These are phyloP conservation scores for Sycobia sp. DNA, from an alignment of 1,140 invertebrate genomes.

Conservation along the genomic window DNA sequence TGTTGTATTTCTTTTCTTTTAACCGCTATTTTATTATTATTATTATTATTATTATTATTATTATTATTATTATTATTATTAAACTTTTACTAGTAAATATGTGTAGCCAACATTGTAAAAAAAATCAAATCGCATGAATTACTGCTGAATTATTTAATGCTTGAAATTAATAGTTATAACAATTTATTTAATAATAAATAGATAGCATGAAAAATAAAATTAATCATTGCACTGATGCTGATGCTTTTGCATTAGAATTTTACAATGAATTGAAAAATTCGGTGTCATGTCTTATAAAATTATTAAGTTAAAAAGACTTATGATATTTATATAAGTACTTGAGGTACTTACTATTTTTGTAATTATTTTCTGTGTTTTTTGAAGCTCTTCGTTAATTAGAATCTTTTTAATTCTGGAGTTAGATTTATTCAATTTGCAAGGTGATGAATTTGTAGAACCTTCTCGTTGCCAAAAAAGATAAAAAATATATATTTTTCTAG, in stretches of 20 bases:
- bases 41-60: no score
- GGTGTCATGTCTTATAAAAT: conserved; percentile 2
- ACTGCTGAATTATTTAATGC: conserved; percentile 1
- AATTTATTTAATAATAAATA: conserved; percentile 21
- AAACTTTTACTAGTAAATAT: conserved; percentile 8
- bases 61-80: background rate
- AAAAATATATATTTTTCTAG: conserved; percentile 5
- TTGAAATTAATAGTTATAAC: conserved; percentile 7
- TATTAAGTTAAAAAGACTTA: background rate
- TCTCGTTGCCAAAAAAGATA: no score
- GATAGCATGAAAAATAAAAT: background rate
- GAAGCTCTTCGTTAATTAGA: background rate
- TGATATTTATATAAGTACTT: conserved; percentile 18
- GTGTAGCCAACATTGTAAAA: conserved; percentile 14
- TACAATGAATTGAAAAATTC: conserved; percentile 13
- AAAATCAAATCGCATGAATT: conserved; percentile 21
- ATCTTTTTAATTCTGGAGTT: background rate
- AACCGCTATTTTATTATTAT: no score
- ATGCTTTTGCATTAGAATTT: conserved; percentile 22
- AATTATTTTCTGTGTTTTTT: conserved; percentile 10
- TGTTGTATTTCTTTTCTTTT: conserved; percentile 18
- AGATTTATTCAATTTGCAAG: no score
- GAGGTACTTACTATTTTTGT: conserved; percentile 14
- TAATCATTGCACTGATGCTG: conserved; percentile 1
- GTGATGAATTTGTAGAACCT: no score